Conservation (phyloP, 2,113 vertebrate genomes). For the Lamprologus lemairii region DNA sequence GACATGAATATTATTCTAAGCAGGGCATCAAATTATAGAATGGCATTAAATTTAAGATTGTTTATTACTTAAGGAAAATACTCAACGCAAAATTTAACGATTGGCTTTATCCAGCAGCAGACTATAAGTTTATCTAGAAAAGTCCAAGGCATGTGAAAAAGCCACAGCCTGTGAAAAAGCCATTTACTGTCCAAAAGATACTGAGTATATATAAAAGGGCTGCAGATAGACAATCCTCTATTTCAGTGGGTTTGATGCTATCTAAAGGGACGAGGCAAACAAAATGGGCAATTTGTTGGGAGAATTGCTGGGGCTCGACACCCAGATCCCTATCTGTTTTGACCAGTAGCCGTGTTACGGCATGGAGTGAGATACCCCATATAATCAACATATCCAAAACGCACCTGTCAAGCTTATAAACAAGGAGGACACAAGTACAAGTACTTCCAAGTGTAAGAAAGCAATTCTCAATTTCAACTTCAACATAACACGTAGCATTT, state of each 20-base stretch:
- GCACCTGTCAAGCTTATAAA: background rate
- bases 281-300: constrained; percentile 52
- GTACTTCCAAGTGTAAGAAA: background rate
- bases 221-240: constrained; percentile 16
- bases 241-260: background rate
- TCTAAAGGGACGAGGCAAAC: constrained; percentile 39
- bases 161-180: constrained; percentile 30
- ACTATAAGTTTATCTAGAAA: background rate
- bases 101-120: background rate
- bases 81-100: background rate
- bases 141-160: constrained; percentile 3
- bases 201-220: constrained; percentile 6
- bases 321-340: constrained; percentile 28
- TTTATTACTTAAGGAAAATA: background rate
- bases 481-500: background rate
- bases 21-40: background rate
- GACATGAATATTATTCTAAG: background rate
- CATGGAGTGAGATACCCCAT: background rate
- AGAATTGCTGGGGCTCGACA: background rate
- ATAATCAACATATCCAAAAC: constrained; percentile 3
- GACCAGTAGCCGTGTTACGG: background rate
- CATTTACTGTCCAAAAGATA: constrained; percentile 36
- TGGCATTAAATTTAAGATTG: background rate
- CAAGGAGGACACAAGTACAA: background rate
- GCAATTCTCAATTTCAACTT: background rate